phyloP scores from a whole-genome alignment of 2,113 vertebrate species.

The Synchiropus splendidus region DNA sequence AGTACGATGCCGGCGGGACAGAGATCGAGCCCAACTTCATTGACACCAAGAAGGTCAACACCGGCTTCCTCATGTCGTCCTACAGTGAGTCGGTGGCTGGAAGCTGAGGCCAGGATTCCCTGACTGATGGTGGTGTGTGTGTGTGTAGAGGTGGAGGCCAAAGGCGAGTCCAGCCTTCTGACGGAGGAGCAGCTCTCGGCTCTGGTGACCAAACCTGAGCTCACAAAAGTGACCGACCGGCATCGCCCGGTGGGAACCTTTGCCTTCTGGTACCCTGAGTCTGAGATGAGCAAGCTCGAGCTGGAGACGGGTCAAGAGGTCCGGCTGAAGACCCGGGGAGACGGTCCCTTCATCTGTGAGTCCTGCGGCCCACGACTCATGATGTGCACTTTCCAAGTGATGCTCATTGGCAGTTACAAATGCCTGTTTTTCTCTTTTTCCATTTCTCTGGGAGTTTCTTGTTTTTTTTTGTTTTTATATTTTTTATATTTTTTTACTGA shows the following conservation, averaged over 20 bases:
- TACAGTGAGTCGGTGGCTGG: constrained; percentile 70
- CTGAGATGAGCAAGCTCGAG: constrained; percentile 71
- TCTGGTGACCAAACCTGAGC: constrained; percentile 65
- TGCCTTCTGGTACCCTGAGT: constrained; percentile 77
- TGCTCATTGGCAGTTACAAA: neutral
- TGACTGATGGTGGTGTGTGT: neutral
- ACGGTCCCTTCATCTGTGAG: constrained; percentile 81
- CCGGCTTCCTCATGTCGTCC: constrained; percentile 81
- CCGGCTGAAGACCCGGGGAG: constrained; percentile 76
- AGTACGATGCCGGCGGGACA: constrained; percentile 70
- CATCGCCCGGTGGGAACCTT: constrained; percentile 59
- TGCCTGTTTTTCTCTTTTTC: neutral
- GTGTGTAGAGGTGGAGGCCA: constrained; percentile 71
- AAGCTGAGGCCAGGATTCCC: neutral
- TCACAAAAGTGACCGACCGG: constrained; percentile 62
- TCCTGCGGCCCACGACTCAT: neutral
- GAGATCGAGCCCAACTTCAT: constrained; percentile 84
- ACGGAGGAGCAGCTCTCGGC: constrained; percentile 58
- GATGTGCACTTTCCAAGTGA: neutral
- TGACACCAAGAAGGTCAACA: constrained; percentile 78
- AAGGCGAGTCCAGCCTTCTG: constrained; percentile 70
- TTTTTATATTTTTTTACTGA: neutral
- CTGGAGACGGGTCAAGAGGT: constrained; percentile 69
- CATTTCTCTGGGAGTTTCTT: neutral
- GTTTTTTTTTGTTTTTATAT: neutral